Conservation (phyloP, 1,140 invertebrate genomes). For the Heliothis subflexa region DNA sequence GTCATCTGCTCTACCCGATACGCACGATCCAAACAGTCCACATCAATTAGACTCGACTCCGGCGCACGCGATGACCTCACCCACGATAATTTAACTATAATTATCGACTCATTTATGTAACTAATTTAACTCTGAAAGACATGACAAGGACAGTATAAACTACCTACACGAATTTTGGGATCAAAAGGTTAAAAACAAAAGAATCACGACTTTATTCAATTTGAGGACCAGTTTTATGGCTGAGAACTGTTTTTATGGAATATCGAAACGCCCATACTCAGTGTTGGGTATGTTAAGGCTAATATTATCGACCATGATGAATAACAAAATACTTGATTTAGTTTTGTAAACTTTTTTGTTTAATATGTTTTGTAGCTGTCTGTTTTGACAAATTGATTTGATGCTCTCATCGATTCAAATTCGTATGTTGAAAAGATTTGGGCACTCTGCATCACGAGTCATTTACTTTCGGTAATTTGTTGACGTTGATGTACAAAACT, state of each 20-base stretch:
- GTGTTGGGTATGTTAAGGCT: not conserved
- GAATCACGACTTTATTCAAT: slow-evolving; percentile 12
- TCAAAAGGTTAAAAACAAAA: slow-evolving; percentile 26
- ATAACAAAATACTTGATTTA: not conserved
- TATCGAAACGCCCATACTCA: slow-evolving; percentile 12
- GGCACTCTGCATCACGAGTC: too few species aligned
- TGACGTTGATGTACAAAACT: too few species aligned
- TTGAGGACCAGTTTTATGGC: not conserved
- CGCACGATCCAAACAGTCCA: slow-evolving; percentile 10
- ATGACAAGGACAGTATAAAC: slow-evolving; percentile 23
- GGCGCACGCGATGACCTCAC: slow-evolving; percentile 57
- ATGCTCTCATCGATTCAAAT: not conserved
- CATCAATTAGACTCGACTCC: slow-evolving; percentile 42
- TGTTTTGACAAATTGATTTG: slow-evolving; percentile 1
- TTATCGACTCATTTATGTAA: slow-evolving; percentile 4
- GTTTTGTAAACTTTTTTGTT: not conserved
- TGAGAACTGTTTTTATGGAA: slow-evolving; percentile 4
- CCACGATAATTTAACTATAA: slow-evolving; percentile 54
- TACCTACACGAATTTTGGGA: slow-evolving; percentile 10
- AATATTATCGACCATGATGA: slow-evolving; percentile 2
- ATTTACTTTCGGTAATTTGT: too few species aligned
- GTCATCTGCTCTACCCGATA: not conserved
- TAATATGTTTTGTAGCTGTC: not conserved
- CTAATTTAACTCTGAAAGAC: slow-evolving; percentile 24
- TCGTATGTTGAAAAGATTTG: too few species aligned